Percentiles rank a stretch among this genome's conserved stretches.
These are phyloP conservation scores for Kryptolebias ocellatus DNA, from an alignment of 2,797 vertebrate species.

Conservation along the genomic window DNA sequence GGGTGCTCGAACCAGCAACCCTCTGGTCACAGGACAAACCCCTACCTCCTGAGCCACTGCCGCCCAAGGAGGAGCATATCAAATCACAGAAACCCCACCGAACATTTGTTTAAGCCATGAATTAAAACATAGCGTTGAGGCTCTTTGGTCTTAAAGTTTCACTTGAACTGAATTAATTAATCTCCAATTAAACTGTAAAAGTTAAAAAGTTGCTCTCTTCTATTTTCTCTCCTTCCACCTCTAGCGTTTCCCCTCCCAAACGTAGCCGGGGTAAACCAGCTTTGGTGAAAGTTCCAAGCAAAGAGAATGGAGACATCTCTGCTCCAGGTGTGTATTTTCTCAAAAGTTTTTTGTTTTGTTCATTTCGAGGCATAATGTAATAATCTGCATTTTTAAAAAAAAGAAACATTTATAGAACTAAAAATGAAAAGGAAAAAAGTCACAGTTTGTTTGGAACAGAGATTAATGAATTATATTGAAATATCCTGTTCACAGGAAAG, in stretches of 20 bases:
- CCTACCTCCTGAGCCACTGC: too few species aligned
- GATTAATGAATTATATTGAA: slow-evolving; percentile 40
- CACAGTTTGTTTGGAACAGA: slow-evolving; percentile 26
- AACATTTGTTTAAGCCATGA: too few species aligned
- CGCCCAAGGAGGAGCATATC: not conserved
- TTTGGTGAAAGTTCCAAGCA: slow-evolving; percentile 88
- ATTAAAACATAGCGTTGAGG: not conserved
- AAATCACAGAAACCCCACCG: not conserved
- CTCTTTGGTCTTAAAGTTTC: not conserved
- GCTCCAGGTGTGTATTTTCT: slow-evolving; percentile 75
- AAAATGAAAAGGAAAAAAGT: slow-evolving; percentile 7
- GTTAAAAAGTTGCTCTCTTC: slow-evolving; percentile 6
- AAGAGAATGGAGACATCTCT: slow-evolving; percentile 85
- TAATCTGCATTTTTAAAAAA: not conserved
- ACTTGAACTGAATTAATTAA: not conserved
- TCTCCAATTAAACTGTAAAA: not conserved
- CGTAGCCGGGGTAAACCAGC: slow-evolving; percentile 94
- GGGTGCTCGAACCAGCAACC: too few species aligned
- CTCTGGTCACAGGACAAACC: too few species aligned
- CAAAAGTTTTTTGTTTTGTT: not conserved
- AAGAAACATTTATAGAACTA: not conserved
- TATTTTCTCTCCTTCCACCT: slow-evolving; percentile 26
- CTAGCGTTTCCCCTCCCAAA: slow-evolving; percentile 87
- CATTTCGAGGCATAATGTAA: too few species aligned
- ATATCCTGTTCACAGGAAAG: slow-evolving; percentile 83